phyloP scores from a whole-genome alignment of 2,113 vertebrate species.

The Asarcornis scutulata region DNA sequence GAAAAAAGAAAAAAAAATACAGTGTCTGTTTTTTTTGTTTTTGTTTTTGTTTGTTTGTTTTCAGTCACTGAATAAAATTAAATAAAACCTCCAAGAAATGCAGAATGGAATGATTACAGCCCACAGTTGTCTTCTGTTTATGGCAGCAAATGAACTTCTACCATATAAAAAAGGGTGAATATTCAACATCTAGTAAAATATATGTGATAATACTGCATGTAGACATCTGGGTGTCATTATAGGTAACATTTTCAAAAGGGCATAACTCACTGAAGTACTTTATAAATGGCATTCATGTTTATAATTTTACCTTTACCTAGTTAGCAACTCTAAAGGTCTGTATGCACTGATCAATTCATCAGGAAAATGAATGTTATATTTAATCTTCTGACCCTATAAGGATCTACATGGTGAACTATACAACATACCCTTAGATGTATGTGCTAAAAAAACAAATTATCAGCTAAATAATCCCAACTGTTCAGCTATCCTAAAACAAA shows the following conservation, averaged over 20 bases:
- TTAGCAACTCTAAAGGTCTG: background rate
- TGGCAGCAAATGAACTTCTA: background rate
- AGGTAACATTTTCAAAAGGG: constrained; percentile 18
- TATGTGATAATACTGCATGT: background rate
- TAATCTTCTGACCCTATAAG: background rate
- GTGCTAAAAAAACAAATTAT: background rate
- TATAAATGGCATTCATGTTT: background rate
- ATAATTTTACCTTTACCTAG: background rate
- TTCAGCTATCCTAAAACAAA: background rate
- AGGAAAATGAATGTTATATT: background rate
- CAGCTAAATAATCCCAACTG: background rate
- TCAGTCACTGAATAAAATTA: background rate
- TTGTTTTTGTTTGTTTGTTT: too few relatives aligned
- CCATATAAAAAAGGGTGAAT: background rate
- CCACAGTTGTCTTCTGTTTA: background rate
- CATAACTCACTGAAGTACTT: background rate
- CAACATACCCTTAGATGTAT: background rate
- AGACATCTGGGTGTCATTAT: background rate
- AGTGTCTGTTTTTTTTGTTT: too few relatives aligned
- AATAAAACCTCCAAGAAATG: background rate
- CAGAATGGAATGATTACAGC: background rate
- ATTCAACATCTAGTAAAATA: background rate
- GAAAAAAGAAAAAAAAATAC: background rate
- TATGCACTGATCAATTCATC: background rate
- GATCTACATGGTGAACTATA: background rate